phyloP scores from a whole-genome alignment of 2,797 vertebrate genomes.

The Crocidura indochinensis region DNA sequence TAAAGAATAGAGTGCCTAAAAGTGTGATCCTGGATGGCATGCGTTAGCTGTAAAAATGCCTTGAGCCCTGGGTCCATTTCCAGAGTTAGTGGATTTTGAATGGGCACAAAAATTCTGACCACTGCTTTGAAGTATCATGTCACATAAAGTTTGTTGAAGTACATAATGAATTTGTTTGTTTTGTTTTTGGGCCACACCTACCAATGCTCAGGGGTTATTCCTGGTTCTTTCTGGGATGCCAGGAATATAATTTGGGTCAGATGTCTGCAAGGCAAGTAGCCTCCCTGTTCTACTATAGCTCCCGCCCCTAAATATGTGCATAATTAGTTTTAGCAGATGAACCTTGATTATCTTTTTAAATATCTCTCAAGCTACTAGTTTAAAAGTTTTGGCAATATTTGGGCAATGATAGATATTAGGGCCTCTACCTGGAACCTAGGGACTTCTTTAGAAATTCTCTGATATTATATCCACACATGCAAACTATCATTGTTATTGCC shows the following conservation, averaged over 20 bases:
- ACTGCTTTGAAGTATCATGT: too few species aligned
- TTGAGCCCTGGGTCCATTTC: background rate
- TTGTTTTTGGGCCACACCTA: too few species aligned
- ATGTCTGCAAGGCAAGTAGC: too few species aligned
- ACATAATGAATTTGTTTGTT: too few species aligned
- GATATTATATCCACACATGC: background rate
- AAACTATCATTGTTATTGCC: background rate
- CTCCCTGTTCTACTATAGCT: too few species aligned
- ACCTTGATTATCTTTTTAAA: background rate
- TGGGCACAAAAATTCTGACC: background rate
- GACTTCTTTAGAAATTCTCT: conserved; percentile 18
- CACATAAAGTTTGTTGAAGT: too few species aligned
- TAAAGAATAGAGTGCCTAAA: conserved; percentile 20
- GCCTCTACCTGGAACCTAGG: background rate
- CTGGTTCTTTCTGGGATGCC: too few species aligned
- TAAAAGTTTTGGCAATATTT: background rate
- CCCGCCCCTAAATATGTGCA: too few species aligned
- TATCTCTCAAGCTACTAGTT: conserved; percentile 26
- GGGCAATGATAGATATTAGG: background rate
- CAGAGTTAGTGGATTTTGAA: conserved; percentile 19
- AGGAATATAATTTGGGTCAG: too few species aligned
- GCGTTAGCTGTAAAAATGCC: background rate
- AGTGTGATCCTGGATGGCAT: background rate
- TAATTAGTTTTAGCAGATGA: too few species aligned
- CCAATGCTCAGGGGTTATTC: too few species aligned